Conservation (phyloP, 1,140 invertebrate genomes). For the Pygmarrhopalites habei region DNA sequence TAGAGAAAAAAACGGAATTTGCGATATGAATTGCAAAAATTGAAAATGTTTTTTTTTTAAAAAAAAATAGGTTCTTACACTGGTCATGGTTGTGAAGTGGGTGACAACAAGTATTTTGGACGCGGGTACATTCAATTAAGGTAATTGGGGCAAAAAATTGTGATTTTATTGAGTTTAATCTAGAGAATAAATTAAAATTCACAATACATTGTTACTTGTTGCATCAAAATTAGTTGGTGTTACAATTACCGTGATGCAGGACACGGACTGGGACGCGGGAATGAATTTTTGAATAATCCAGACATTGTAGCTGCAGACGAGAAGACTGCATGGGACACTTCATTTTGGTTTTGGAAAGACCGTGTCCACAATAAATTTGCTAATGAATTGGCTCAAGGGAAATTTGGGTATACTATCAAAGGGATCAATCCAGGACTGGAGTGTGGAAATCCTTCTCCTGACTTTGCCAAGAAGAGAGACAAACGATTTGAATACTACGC, state of each 20-base stretch:
- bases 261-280: slow-evolving; percentile 9
- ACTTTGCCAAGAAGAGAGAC: background rate
- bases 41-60: no score
- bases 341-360: slow-evolving; percentile 26
- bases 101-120: slow-evolving; percentile 26
- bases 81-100: slow-evolving; percentile 13
- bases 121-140: slow-evolving; percentile 31
- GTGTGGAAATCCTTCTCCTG: slow-evolving; percentile 6
- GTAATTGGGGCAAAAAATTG: no score
- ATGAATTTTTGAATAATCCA: slow-evolving; percentile 14
- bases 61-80: background rate
- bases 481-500: slow-evolving; percentile 22
- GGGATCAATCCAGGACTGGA: slow-evolving; percentile 28
- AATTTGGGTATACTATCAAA: slow-evolving; percentile 28
- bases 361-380: slow-evolving; percentile 12
- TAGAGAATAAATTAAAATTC: no score
- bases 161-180: no score
- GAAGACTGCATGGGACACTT: slow-evolving; percentile 10
- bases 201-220: no score
- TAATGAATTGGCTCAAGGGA: slow-evolving; percentile 4
- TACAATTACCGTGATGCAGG: slow-evolving; percentile 24
- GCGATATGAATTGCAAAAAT: no score
- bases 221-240: no score
- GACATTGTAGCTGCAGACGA: slow-evolving; percentile 27
- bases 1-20: no score